These are phyloP conservation scores for Carabus problematicus DNA, from an alignment of 2,888 invertebrate species.

Conservation along the genomic window DNA sequence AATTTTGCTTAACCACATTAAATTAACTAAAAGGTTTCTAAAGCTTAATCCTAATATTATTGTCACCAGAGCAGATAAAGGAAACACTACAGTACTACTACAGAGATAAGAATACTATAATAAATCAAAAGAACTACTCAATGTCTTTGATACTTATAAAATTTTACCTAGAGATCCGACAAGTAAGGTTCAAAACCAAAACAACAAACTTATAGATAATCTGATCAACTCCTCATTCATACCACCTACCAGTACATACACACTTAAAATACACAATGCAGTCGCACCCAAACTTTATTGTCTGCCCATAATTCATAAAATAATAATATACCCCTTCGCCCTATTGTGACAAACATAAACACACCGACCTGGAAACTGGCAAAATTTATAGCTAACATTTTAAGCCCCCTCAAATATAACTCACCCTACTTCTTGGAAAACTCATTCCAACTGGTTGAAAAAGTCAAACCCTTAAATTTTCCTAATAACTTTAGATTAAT, in stretches of 20 bases:
- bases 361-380: neutral
- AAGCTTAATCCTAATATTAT: slow-evolving; percentile 1
- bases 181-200: no score
- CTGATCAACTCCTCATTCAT: no score
- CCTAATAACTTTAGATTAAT: slow-evolving; percentile 1
- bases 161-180: no score
- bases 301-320: neutral
- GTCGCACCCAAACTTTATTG: neutral
- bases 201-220: no score
- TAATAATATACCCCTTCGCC: neutral
- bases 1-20: neutral
- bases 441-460: neutral
- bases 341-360: slow-evolving; percentile 1
- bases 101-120: slow-evolving; percentile 12
- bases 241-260: no score
- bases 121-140: neutral
- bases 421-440: neutral
- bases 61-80: slow-evolving; percentile 6
- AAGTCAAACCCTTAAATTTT: neutral
- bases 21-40: neutral
- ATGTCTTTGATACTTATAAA: no score
- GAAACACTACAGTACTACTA: neutral
- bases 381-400: neutral
- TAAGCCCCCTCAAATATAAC: neutral
- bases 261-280: neutral